phyloP scores from a whole-genome alignment of 2,888 invertebrate genomes.

The Unio pictorum region DNA sequence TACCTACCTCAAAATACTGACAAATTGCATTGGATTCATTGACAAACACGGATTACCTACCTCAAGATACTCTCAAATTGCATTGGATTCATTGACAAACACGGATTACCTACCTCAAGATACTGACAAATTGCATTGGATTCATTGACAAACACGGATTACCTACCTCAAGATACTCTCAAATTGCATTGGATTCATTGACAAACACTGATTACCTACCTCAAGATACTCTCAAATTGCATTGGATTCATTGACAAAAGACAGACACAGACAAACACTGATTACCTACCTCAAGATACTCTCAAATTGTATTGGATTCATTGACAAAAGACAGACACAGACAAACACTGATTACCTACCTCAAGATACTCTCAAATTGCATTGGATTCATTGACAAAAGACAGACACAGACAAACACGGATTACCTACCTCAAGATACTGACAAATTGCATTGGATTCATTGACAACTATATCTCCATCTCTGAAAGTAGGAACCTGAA shows the following conservation, averaged over 20 bases:
- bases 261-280: too few relatives aligned
- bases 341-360: conserved; percentile 14
- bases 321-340: conserved; percentile 52
- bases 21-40: conserved; percentile 58
- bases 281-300: conserved; percentile 50
- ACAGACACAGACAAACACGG: too few relatives aligned
- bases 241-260: conserved; percentile 59
- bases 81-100: conserved; percentile 57
- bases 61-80: conserved; percentile 55
- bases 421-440: conserved; percentile 50
- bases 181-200: conserved; percentile 57
- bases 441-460: conserved; percentile 54
- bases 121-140: conserved; percentile 54
- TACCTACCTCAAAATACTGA: conserved; percentile 51
- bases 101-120: conserved; percentile 39
- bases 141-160: conserved; percentile 46
- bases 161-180: conserved; percentile 53
- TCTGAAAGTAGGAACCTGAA: conserved; percentile 57
- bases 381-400: conserved; percentile 59
- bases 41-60: conserved; percentile 32
- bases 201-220: conserved; percentile 33
- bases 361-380: conserved; percentile 56
- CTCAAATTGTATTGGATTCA: conserved; percentile 54
- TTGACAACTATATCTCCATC: conserved; percentile 54
- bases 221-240: conserved; percentile 56